Conservation (phyloP, 2,113 vertebrate genomes). For the Jacana jacana region DNA sequence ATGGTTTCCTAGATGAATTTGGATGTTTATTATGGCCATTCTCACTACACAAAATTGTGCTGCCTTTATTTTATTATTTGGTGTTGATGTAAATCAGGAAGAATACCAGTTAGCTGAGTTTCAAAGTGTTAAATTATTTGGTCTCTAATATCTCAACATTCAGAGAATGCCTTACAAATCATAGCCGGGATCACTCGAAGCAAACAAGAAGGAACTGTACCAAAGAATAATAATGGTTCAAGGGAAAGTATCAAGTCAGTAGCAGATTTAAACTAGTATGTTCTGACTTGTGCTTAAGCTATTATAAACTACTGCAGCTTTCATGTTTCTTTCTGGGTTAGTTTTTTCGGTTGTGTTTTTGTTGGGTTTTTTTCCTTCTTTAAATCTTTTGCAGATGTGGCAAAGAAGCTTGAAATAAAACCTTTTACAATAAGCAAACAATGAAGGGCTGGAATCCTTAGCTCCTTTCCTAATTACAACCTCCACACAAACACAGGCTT, state of each 20-base stretch:
- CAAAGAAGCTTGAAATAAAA: background rate
- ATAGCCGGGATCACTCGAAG: no score
- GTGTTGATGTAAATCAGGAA: background rate
- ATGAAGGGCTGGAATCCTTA: background rate
- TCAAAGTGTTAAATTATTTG: background rate
- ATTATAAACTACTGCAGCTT: background rate
- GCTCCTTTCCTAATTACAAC: background rate
- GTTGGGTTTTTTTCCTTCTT: background rate
- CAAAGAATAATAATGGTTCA: background rate
- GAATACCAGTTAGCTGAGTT: background rate
- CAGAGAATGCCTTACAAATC: background rate
- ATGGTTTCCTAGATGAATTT: background rate
- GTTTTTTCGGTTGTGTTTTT: background rate
- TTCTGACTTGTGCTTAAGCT: background rate
- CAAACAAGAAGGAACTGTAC: background rate
- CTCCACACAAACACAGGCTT: background rate
- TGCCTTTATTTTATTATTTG: background rate
- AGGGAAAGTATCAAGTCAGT: background rate
- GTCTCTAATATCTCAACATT: background rate
- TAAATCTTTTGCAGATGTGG: background rate
- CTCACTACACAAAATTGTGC: background rate
- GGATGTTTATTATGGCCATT: background rate
- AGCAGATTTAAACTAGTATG: background rate
- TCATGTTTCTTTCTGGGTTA: background rate
- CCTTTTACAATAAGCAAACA: background rate